These are phyloP conservation scores for Philereme transversata DNA, from an alignment of 2,888 invertebrate genomes.

Conservation along the genomic window DNA sequence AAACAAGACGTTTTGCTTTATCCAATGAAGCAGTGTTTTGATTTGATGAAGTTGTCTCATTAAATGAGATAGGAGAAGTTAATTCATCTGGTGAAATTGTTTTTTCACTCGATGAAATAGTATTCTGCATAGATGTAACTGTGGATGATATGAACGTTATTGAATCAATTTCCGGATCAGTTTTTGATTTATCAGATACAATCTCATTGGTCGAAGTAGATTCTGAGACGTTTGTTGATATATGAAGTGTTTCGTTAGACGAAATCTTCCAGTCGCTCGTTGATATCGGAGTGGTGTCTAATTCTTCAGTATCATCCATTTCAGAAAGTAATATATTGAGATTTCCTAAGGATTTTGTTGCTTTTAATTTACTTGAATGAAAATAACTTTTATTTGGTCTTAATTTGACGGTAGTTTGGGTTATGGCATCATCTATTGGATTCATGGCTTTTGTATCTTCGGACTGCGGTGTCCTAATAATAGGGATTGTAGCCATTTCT, in stretches of 20 bases:
- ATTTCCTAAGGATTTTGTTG: constrained; percentile 35
- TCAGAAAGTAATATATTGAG: constrained; percentile 25
- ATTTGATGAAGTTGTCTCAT: constrained; percentile 12
- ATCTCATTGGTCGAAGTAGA: neutral
- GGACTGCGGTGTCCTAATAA: constrained; percentile 17
- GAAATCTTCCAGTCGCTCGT: constrained; percentile 16
- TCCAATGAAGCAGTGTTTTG: constrained; percentile 4
- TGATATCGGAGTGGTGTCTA: constrained; percentile 14
- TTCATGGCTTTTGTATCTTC: constrained; percentile 10
- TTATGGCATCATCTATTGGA: constrained; percentile 1
- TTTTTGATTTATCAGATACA: neutral
- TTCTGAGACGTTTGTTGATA: constrained; percentile 11
- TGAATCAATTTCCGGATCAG: constrained; percentile 7
- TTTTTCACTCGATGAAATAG: neutral
- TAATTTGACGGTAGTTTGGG: neutral
- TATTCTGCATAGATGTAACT: too few relatives aligned
- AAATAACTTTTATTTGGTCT: constrained; percentile 14
- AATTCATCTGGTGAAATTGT: neutral
- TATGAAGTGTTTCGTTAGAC: constrained; percentile 16
- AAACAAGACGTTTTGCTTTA: constrained; percentile 2
- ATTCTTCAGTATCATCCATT: constrained; percentile 7
- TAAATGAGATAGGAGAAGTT: constrained; percentile 1
- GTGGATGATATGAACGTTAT: too few relatives aligned
- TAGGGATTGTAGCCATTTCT: constrained; percentile 16
- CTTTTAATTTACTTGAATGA: constrained; percentile 27